phyloP scores from a whole-genome alignment of 2,797 vertebrate species.

The Syndactyla subalaris region DNA sequence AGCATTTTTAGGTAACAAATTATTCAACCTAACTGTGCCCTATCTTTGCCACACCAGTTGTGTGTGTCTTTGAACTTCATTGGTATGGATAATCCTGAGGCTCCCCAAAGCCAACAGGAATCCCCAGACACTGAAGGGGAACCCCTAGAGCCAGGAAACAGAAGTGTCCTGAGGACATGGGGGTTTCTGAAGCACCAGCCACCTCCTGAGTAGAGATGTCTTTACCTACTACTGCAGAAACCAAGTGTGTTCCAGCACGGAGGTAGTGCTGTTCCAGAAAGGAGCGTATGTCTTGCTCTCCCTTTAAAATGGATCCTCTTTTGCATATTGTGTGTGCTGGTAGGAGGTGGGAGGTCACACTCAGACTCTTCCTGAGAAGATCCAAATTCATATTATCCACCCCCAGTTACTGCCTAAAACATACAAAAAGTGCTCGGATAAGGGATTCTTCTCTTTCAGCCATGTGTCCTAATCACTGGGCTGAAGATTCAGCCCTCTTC shows the following conservation, averaged over 20 bases:
- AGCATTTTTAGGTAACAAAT: slow-evolving; percentile 58
- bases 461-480: not conserved
- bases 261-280: slow-evolving; percentile 7
- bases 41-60: not conserved
- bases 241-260: not conserved
- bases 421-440: not conserved
- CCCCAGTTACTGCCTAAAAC: slow-evolving; percentile 11
- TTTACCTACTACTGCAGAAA: slow-evolving; percentile 5
- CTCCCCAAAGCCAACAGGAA: not conserved
- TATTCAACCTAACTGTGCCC: slow-evolving; percentile 47
- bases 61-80: not conserved
- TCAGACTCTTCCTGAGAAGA: slow-evolving; percentile 26
- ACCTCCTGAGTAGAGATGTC: not conserved
- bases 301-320: slow-evolving; percentile 47
- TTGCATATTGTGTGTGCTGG: slow-evolving; percentile 43
- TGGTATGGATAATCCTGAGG: not conserved
- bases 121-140: not conserved
- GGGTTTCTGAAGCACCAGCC: not conserved
- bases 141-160: not conserved
- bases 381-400: slow-evolving; percentile 43
- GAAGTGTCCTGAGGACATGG: not conserved
- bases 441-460: not conserved
- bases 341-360: slow-evolving; percentile 58
- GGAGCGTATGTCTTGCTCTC: not conserved
- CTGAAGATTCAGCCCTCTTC: not conserved